These are phyloP conservation scores for Laothoe populi DNA, from an alignment of 2,888 invertebrate species.

Conservation along the genomic window DNA sequence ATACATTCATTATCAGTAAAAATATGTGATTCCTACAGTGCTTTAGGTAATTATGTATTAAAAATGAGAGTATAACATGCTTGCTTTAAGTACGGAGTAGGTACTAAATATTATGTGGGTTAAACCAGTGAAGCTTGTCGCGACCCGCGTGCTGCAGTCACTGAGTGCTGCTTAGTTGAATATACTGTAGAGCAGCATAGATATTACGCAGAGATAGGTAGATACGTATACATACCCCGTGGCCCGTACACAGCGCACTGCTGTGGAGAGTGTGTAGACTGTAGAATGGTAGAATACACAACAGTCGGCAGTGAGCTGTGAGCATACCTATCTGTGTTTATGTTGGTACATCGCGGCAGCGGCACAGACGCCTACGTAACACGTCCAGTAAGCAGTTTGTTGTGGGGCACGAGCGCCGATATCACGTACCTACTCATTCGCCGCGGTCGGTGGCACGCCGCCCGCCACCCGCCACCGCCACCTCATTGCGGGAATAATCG, in stretches of 20 bases:
- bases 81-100: neutral
- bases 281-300: constrained; percentile 35
- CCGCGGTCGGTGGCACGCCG: constrained; percentile 71
- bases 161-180: constrained; percentile 53
- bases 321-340: constrained; percentile 57
- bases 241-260: too few species aligned
- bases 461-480: constrained; percentile 75
- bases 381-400: constrained; percentile 84
- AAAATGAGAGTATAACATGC: neutral
- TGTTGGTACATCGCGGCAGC: constrained; percentile 72
- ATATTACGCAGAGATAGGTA: constrained; percentile 17
- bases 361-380: constrained; percentile 80
- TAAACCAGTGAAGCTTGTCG: constrained; percentile 49
- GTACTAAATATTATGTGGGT: neutral
- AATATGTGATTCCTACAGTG: neutral
- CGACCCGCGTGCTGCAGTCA: constrained; percentile 43
- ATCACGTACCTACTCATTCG: constrained; percentile 78
- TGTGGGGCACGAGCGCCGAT: constrained; percentile 82
- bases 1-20: neutral
- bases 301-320: constrained; percentile 13
- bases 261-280: constrained; percentile 22
- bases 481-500: constrained; percentile 81
- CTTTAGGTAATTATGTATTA: neutral
- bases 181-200: constrained; percentile 33
- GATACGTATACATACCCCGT: constrained; percentile 25